Evolutionary conservation across 2,888 invertebrate species (phyloP).

Genomic region (Papilio demoleus): DNA sequence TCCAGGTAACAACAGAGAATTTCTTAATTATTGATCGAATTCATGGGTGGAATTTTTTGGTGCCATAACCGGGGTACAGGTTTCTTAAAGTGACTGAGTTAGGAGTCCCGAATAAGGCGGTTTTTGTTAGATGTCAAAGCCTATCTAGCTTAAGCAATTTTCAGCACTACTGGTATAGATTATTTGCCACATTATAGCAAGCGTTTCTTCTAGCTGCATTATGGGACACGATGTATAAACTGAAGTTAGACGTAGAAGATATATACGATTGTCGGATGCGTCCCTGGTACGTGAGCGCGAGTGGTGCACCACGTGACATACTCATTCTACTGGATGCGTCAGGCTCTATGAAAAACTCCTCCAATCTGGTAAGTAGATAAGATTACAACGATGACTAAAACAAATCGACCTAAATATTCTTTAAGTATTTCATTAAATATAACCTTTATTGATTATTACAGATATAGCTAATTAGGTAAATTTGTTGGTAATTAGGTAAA

Average conservation of each 20-base stretch:
- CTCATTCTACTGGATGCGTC: constrained; percentile 74
- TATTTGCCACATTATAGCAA: background rate
- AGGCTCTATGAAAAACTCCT: constrained; percentile 74
- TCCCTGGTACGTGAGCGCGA: constrained; percentile 76
- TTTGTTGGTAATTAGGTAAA: too few relatives aligned
- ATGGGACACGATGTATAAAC: constrained; percentile 71
- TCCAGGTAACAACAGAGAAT: constrained; percentile 70
- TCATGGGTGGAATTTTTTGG: too few relatives aligned
- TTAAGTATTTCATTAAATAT: background rate
- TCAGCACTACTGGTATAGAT: background rate
- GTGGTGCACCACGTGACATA: constrained; percentile 73
- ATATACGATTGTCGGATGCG: constrained; percentile 75
- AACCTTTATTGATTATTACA: too few relatives aligned
- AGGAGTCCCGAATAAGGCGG: too few relatives aligned
- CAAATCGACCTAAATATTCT: background rate
- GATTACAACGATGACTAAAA: constrained; percentile 34
- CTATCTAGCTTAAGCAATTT: too few relatives aligned
- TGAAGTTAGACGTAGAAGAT: constrained; percentile 57
- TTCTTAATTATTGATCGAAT: too few relatives aligned
- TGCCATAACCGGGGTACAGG: too few relatives aligned
- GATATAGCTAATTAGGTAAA: too few relatives aligned
- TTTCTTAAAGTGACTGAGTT: too few relatives aligned
- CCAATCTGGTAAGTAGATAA: constrained; percentile 53
- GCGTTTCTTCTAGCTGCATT: constrained; percentile 59
- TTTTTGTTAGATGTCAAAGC: too few relatives aligned